A percentile compares a stretch with the other conserved stretches of the same genome.
These are phyloP conservation scores for Drosophila robusta DNA, from an alignment of 2,888 invertebrate genomes.

Conservation along the genomic window DNA sequence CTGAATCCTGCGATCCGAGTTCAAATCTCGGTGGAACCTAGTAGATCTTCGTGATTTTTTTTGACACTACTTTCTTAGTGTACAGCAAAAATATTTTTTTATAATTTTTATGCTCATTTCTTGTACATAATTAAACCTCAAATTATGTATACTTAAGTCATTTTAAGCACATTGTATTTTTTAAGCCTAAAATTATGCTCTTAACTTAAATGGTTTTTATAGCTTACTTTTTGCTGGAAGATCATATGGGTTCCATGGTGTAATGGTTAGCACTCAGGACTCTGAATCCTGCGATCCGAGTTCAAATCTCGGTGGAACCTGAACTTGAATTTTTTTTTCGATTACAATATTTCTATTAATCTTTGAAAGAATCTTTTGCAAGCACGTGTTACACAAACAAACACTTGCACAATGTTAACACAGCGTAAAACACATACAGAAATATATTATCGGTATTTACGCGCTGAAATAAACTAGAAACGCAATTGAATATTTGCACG, in stretches of 20 bases:
- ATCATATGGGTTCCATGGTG: conserved; percentile 85
- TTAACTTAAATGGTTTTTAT: background rate
- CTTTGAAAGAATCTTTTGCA: background rate
- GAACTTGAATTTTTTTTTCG: conserved; percentile 10
- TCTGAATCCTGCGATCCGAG: conserved; percentile 86
- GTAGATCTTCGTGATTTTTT: conserved; percentile 10
- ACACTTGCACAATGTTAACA: conserved; percentile 11
- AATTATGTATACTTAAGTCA: too few relatives aligned
- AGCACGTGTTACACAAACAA: conserved; percentile 25
- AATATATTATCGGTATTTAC: background rate
- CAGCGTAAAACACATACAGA: conserved; percentile 8
- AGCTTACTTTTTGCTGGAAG: conserved; percentile 2
- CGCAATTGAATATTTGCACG: conserved; percentile 5
- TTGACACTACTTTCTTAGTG: background rate
- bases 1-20: conserved; percentile 86
- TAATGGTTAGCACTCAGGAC: conserved; percentile 87
- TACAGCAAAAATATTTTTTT: too few relatives aligned
- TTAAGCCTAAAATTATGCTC: background rate
- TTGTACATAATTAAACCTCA: too few relatives aligned
- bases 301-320: conserved; percentile 86
- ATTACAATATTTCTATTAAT: background rate
- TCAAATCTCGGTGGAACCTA: conserved; percentile 86
- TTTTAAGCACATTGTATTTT: background rate
- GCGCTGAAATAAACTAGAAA: conserved; percentile 15
- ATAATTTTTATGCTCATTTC: too few relatives aligned